These are phyloP conservation scores for Passerina amoena DNA, from an alignment of 2,113 vertebrate genomes.

Conservation along the genomic window DNA sequence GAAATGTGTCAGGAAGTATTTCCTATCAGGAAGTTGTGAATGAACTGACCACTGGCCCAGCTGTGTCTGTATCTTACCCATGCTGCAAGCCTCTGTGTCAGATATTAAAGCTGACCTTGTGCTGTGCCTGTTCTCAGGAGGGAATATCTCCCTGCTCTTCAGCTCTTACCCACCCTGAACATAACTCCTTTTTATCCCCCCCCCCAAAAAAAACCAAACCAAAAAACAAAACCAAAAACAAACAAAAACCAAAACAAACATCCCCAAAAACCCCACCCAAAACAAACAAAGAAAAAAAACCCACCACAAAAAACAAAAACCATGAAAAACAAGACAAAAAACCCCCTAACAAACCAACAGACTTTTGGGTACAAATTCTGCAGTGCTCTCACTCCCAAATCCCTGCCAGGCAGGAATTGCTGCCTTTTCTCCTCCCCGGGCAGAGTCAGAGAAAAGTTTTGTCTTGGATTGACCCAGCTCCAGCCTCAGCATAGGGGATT, in stretches of 20 bases:
- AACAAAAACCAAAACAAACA: no score
- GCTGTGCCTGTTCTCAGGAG: background rate
- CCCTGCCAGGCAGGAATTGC: background rate
- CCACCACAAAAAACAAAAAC: background rate
- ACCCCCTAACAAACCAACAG: background rate
- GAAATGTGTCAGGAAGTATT: background rate
- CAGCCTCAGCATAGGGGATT: background rate
- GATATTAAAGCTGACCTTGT: background rate
- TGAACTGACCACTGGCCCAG: background rate
- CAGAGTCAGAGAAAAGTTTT: background rate
- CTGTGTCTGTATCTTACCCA: rapidly evolving
- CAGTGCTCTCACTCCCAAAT: background rate
- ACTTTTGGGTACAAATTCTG: background rate
- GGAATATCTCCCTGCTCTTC: background rate
- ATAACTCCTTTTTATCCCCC: background rate
- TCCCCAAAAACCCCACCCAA: background rate
- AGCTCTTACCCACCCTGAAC: background rate
- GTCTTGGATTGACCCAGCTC: background rate
- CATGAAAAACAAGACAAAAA: background rate
- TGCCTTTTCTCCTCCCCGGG: background rate
- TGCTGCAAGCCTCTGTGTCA: background rate
- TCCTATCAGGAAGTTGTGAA: background rate
- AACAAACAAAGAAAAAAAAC: background rate
- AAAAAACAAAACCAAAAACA: background rate
- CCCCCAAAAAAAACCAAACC: background rate